Percentiles rank a stretch among this genome's conserved stretches.
phyloP scores from a whole-genome alignment of 2,888 invertebrate genomes.

The Eupithecia dodoneata region DNA sequence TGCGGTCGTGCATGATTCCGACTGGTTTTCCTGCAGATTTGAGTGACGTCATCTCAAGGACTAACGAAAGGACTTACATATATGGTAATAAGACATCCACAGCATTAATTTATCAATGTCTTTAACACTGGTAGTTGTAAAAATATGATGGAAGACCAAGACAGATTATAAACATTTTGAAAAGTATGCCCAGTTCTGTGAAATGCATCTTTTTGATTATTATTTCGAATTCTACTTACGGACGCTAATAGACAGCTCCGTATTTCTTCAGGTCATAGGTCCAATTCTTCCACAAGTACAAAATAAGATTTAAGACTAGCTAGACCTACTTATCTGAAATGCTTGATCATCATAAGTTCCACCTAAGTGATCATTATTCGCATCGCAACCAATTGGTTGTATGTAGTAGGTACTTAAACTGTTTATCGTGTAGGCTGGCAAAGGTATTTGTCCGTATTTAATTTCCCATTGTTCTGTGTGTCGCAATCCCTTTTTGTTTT shows the following conservation, averaged over 20 bases:
- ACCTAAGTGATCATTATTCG: constrained; percentile 1
- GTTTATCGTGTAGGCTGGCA: constrained; percentile 20
- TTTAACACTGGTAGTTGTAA: constrained; percentile 26
- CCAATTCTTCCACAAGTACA: not conserved
- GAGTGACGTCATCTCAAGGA: constrained; percentile 68
- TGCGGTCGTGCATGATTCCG: constrained; percentile 70
- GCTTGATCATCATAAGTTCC: constrained; percentile 3
- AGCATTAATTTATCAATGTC: constrained; percentile 51
- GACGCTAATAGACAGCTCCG: not conserved
- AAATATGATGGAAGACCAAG: not conserved
- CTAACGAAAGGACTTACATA: constrained; percentile 58
- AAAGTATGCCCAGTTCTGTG: not conserved
- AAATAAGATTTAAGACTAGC: not conserved
- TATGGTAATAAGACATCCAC: constrained; percentile 55
- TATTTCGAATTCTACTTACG: not conserved
- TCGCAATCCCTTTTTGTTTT: constrained; percentile 54
- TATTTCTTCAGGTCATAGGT: not conserved
- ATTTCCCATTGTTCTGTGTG: constrained; percentile 48
- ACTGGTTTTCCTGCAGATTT: constrained; percentile 75
- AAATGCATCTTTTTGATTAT: not conserved
- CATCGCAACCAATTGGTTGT: constrained; percentile 6
- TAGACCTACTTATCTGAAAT: not conserved
- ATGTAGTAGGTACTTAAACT: constrained; percentile 1
- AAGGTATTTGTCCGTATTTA: constrained; percentile 28
- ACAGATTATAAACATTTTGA: not conserved